phyloP scores from a whole-genome alignment of 2,113 vertebrate genomes.

The Paralichthys olivaceus region DNA sequence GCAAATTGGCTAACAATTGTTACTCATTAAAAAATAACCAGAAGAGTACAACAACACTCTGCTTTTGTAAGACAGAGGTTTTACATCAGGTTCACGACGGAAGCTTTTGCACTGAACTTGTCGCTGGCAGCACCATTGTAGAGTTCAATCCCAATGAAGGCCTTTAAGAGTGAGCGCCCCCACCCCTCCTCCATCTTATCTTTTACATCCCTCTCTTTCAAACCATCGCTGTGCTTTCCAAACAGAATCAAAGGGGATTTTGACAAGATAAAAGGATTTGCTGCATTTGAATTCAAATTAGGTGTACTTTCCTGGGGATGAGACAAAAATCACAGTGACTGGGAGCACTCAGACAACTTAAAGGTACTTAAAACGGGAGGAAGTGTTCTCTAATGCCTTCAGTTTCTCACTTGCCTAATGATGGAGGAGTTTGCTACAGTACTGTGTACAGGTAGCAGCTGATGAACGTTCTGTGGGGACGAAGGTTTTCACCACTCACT shows the following conservation, averaged over 20 bases:
- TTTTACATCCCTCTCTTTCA: slow-evolving; percentile 61
- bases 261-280: slow-evolving; percentile 77
- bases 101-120: slow-evolving; percentile 42
- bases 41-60: slow-evolving; percentile 48
- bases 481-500: not conserved
- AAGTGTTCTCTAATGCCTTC: slow-evolving; percentile 42
- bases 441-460: not conserved
- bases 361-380: slow-evolving; percentile 58
- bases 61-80: slow-evolving; percentile 58
- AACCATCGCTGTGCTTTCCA: slow-evolving; percentile 60
- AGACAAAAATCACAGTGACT: slow-evolving; percentile 59
- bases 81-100: slow-evolving; percentile 56
- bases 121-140: slow-evolving; percentile 26
- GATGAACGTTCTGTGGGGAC: not conserved
- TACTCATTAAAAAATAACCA: slow-evolving; percentile 77
- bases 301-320: slow-evolving; percentile 65
- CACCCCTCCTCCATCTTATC: slow-evolving; percentile 47
- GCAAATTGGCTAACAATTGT: slow-evolving; percentile 78
- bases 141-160: slow-evolving; percentile 62
- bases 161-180: slow-evolving; percentile 67
- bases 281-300: slow-evolving; percentile 73
- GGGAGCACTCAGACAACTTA: slow-evolving; percentile 61
- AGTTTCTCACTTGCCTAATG: slow-evolving; percentile 12
- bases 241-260: slow-evolving; percentile 73
- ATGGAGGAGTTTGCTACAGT: slow-evolving; percentile 8